Base-by-base conservation (phyloP, 2,113 vertebrate genomes). In the Sinosuthora webbiana region DNA sequence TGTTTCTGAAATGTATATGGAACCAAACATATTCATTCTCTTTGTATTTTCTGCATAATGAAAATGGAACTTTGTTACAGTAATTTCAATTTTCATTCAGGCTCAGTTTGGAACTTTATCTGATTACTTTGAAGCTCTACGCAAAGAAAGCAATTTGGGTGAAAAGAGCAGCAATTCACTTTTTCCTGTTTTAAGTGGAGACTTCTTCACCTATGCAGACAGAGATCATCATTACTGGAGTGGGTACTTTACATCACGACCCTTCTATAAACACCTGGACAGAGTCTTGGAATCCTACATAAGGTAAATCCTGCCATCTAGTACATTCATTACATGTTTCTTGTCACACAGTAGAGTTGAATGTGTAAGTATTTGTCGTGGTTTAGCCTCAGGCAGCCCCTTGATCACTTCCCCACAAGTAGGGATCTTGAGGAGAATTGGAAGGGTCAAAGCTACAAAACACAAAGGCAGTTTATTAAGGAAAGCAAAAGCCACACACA, bases 201-300 rank as follows among this genome's bases (percentile, higher is more conserved):
- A 99, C 97, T 99, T 99, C 97, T 99, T 99, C 97, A 99, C 99
- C 2, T 99, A 99, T 20, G 99, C 99, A 3, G 99, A 99, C 97
- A 98, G 99, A 44, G 99, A 99, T 35, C 98, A 99, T 89, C 99
- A 99, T 94, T 99, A 99, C 87, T 99, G 99, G 99, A 99, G 99
- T 67, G 99, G 99, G 15, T 99, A 99, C 96, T 99, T 99, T 91
- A 99, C 99, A 50, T 99, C 99, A 4, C 98, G 99, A 45, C 99
- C 99, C 3, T 99, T 99, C 89, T 99, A 99, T 94, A 99, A 99
- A 68, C 97, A 98, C 4, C 96, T 99, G 47, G 99, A 99, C 94
- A 97, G 99, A 63, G 94, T 97, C 42, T 87, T 99, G 97, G 99
- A 99, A 92, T 98, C 98, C 10, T 98, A 98, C 42, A 97, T 99